Conservation (phyloP, 2,113 vertebrate genomes). For the Psittacus erithacus region DNA sequence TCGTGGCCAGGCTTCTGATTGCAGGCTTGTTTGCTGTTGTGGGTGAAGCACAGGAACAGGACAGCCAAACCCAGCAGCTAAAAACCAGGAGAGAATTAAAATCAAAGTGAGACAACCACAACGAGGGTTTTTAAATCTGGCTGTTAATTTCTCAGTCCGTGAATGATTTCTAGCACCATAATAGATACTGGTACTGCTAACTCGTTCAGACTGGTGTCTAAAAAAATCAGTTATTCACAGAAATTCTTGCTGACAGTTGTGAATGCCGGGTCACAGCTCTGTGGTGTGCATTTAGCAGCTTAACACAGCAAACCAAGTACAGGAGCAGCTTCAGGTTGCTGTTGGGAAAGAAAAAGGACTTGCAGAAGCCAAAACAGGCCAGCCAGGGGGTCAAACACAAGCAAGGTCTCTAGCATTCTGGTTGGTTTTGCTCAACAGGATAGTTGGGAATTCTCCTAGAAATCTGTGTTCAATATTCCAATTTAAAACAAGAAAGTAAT, state of each 20-base stretch:
- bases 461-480: background rate
- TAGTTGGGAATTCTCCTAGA: background rate
- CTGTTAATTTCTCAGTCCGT: background rate
- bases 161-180: background rate
- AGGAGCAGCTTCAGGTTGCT: background rate
- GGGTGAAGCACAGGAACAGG: background rate
- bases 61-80: background rate
- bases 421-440: background rate
- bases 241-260: slow-evolving; percentile 20
- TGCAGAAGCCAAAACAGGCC: background rate
- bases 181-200: background rate
- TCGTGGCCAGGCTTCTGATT: background rate
- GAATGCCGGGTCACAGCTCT: background rate
- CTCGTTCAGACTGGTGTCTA: background rate
- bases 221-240: slow-evolving; percentile 40
- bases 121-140: background rate
- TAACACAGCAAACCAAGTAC: background rate
- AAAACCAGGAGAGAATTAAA: background rate
- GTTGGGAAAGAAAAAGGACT: background rate
- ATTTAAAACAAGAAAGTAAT: background rate
- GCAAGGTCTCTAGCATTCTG: background rate
- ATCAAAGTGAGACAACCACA: background rate
- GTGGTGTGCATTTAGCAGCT: background rate
- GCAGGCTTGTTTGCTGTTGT: fast-evolving
- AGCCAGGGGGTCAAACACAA: background rate